Base-by-base conservation (phyloP, 2,113 vertebrate genomes). In the Ptychochromis oligacanthus region DNA sequence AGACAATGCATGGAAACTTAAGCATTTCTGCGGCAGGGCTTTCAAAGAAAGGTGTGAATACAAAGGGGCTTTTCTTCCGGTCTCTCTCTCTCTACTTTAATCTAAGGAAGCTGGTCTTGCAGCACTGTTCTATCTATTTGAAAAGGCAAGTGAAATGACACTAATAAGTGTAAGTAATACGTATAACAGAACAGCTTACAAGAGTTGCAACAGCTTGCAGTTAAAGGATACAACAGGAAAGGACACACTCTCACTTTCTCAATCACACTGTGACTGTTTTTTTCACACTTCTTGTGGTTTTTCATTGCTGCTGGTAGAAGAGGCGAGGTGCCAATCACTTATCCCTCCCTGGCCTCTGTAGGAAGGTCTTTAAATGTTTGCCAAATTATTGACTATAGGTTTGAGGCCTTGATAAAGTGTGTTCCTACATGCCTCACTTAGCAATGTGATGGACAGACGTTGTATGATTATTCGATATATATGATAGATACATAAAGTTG, bases 141-240 rank as follows among this genome's bases (percentile, higher is more conserved):
- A 28, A 20, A 64, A 40, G 20, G 38, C 2, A 0, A 26, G 28
- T 7, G 9, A 7, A 57, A 9, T 7, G 0, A 61, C 11, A 7
- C 28, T 0, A 0, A 61, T 28, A 31, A 0, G 14, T 14, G 6
- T 54, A 1, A 28, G 20, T 2, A 52, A 62, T 55, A 11, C 2
- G 26, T 55, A 12, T 38, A 54, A 11, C 15, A 43, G 26, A 61
- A 55, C 20, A 17, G 0, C 0, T 38, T 36, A 26, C 70, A 61
- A 1, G n/a, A 38, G 18, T 13, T 31, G 28, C 28, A 31, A 31
- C 28, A 31, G 28, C 28, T 31, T 31, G 28, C 28, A 72, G 52
- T 0, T 52, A 43, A 31, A 72, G 10, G 43, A 17, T 5, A 13
- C 10, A 14, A 6, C 6, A 20, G 28, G 17, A 18, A 52, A 52